Percentiles rank a stretch among this genome's conserved stretches.
Evolutionary conservation across 2,888 invertebrate species (phyloP).

Genomic region (Athalia cordata): DNA sequence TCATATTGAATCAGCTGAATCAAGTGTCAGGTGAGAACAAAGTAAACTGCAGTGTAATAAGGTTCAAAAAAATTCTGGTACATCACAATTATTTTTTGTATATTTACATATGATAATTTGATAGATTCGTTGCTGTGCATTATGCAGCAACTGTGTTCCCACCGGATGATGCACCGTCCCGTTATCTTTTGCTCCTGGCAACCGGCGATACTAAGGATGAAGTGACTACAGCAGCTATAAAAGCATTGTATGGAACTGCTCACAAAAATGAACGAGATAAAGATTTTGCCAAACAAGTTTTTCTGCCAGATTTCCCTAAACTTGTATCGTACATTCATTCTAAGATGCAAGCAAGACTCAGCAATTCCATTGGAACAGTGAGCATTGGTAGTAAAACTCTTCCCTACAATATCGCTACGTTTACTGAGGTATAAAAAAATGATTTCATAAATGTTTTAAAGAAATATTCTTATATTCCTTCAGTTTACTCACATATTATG

Average conservation of each 20-base stretch:
- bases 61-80: not conserved
- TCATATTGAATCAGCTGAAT: conserved; percentile 85
- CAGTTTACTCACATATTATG: not conserved
- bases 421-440: conserved; percentile 79
- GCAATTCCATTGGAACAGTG: conserved; percentile 75
- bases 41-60: not conserved
- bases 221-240: conserved; percentile 83
- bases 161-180: conserved; percentile 86
- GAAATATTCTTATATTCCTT: not conserved
- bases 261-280: conserved; percentile 64
- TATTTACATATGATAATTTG: conserved; percentile 33
- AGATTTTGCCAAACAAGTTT: conserved; percentile 69
- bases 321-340: conserved; percentile 82
- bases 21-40: conserved; percentile 72
- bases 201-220: conserved; percentile 90
- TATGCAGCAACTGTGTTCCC: conserved; percentile 90
- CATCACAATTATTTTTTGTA: conserved; percentile 74
- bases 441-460: not conserved
- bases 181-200: conserved; percentile 87
- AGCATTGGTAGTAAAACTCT: conserved; percentile 81
- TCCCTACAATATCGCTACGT: conserved; percentile 83
- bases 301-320: conserved; percentile 83
- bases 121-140: conserved; percentile 86
- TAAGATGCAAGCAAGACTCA: conserved; percentile 63
- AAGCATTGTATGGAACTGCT: conserved; percentile 84